phyloP scores from a whole-genome alignment of 30 jellyfish, hydroid and myxozoan species.

The Chironex yamaguchii region DNA sequence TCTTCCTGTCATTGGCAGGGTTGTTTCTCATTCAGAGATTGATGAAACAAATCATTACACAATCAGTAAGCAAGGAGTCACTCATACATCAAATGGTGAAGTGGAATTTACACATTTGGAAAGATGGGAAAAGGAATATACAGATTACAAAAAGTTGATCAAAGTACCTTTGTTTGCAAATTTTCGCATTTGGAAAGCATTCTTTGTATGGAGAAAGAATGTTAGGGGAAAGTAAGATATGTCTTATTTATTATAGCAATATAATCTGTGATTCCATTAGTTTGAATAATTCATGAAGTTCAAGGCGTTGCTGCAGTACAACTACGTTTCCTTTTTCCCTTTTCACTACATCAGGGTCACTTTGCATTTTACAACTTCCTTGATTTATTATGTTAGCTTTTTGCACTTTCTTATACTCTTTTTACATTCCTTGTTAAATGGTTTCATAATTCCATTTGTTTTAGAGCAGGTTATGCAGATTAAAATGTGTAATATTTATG shows the following conservation, averaged over 20 bases:
- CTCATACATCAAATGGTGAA: slow-evolving; percentile 79
- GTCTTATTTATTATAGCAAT: background rate
- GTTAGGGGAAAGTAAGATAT: slow-evolving; percentile 85
- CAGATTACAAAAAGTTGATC: slow-evolving; percentile 80
- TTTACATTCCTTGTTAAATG: too few species aligned
- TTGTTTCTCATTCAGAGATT: slow-evolving; percentile 82
- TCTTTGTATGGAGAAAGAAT: slow-evolving; percentile 89
- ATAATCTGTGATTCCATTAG: background rate
- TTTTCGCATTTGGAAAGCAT: slow-evolving; percentile 95
- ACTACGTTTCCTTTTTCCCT: background rate
- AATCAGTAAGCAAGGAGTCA: slow-evolving; percentile 89
- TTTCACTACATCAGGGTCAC: background rate
- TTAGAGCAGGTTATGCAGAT: too few species aligned
- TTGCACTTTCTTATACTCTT: too few species aligned
- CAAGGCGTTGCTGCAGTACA: background rate
- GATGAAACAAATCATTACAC: slow-evolving; percentile 88
- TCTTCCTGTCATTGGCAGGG: too few species aligned
- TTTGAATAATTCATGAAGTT: background rate
- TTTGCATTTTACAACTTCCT: too few species aligned
- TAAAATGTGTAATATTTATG: too few species aligned
- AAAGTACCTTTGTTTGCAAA: slow-evolving; percentile 88
- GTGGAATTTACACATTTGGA: slow-evolving; percentile 88
- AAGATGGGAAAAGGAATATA: slow-evolving; percentile 94
- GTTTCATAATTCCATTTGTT: too few species aligned
- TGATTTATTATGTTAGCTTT: too few species aligned